Evolutionary conservation across 2,113 vertebrate genomes (phyloP), one percentile per base, ranked within the genome.

Genomic region (Mastomys natalensis): DNA sequence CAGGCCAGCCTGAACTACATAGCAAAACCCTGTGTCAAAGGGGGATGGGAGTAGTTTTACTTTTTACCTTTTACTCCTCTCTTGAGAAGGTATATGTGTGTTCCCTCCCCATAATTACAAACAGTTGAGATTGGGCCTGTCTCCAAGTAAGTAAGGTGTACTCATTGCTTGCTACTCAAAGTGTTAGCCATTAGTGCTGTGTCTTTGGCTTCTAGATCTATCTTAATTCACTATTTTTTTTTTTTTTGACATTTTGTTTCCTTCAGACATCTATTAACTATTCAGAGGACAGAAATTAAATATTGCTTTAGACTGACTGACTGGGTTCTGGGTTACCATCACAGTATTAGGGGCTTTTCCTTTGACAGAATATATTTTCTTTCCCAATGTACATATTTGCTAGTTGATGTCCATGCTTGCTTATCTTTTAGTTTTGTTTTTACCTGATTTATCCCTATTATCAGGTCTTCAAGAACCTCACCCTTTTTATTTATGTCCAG

Each of bases 361-460:
- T 96, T 93, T 13, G 17, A 43, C 90, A 76, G 85, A 89, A 96
- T 84, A 21, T n/a, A 2, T 82, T 88, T 94, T 51, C n/a, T 90
- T 95, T 45, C 37, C 22, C 11, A 0, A 1, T 78, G 1, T 95
- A 84, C 76, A 74, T 16, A 95, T 62, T 58, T n/a, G n/a, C 58
- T 93, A 89, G 92, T 64, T 97, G 86, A 53, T 97, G 66, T 95
- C 92, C 97, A 81, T 93, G 68, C 95, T 96, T 93, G 64, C 95
- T 90, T 90, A 92, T 96, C 88, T 95, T 94, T 91, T 77, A 93
- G 73, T 89, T 88, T 95, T 95, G 64, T 89, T 89, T 96, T 93
- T 82, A 87, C 24, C 77, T 89, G 43, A 66, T 93, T 92, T 92
- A 72, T 88, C 87, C 26, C 4, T 70, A 78, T 84, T 93, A 53